Percentiles rank a stretch among this genome's conserved stretches.
Conservation (phyloP, 2,113 vertebrate species). For the Upupa epops region DNA sequence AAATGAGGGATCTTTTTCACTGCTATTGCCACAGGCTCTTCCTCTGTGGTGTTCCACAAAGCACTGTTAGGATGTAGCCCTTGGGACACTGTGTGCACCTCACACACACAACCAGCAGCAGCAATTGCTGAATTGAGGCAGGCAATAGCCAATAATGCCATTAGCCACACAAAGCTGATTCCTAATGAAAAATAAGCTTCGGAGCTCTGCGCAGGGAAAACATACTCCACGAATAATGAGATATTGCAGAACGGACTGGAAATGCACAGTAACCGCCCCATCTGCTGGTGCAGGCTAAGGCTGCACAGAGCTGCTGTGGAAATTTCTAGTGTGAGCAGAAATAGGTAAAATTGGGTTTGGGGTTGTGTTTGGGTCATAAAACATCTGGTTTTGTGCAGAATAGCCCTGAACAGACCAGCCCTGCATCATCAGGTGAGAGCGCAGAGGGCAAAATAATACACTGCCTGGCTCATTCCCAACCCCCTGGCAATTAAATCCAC, state of each 20-base stretch:
- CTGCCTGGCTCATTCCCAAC: background rate
- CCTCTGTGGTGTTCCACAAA: background rate
- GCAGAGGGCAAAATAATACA: background rate
- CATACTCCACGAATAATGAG: background rate
- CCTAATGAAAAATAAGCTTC: background rate
- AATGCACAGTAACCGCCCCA: slow-evolving; percentile 32
- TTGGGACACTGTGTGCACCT: background rate
- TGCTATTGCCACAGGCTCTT: rapidly evolving
- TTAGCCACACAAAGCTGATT: background rate
- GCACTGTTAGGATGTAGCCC: background rate
- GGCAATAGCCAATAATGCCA: background rate
- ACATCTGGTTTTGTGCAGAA: rapidly evolving
- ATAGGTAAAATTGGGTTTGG: background rate
- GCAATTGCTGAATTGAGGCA: background rate
- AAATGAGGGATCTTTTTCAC: background rate
- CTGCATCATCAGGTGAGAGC: background rate
- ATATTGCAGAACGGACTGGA: background rate
- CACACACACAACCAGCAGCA: background rate
- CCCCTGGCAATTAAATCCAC: background rate
- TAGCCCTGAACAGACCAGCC: background rate
- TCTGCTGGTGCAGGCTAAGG: background rate
- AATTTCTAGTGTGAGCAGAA: background rate
- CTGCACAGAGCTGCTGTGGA: background rate
- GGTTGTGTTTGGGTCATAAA: background rate
- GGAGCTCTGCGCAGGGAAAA: background rate